These are phyloP conservation scores for Limosa lapponica DNA, from an alignment of 2,797 vertebrate species.

Conservation along the genomic window DNA sequence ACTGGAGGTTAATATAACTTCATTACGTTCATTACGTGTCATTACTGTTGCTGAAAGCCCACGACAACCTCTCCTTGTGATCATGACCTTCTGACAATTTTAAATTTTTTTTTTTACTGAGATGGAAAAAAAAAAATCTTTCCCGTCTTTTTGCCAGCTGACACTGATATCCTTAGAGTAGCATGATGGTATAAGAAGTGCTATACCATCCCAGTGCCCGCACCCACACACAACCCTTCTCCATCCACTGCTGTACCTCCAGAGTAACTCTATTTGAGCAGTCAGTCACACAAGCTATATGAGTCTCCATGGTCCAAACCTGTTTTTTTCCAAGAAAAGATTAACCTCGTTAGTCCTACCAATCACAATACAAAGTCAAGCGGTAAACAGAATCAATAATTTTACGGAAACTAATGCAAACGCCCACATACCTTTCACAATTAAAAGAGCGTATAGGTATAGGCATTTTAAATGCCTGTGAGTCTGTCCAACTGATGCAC, in stretches of 20 bases:
- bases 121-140: not conserved
- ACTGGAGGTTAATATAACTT: not conserved
- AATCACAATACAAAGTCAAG: not conserved
- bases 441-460: not conserved
- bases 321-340: not conserved
- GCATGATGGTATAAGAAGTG: not conserved
- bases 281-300: not conserved
- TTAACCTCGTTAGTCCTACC: not conserved
- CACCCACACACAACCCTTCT: not conserved
- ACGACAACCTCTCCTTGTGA: not conserved
- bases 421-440: not conserved
- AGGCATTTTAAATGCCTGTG: not conserved
- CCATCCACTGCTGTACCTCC: not conserved
- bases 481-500: not conserved
- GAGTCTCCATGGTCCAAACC: not conserved
- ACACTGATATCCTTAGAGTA: not conserved
- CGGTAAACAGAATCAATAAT: not conserved
- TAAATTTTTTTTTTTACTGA: not conserved
- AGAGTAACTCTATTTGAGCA: not conserved
- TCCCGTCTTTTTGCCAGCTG: not conserved
- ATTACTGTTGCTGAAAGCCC: not conserved
- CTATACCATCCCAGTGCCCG: not conserved
- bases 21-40: not conserved
- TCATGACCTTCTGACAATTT: not conserved
- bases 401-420: not conserved